Base-by-base conservation (phyloP, 1,140 invertebrate genomes). In the Ruditapes philippinarum region DNA sequence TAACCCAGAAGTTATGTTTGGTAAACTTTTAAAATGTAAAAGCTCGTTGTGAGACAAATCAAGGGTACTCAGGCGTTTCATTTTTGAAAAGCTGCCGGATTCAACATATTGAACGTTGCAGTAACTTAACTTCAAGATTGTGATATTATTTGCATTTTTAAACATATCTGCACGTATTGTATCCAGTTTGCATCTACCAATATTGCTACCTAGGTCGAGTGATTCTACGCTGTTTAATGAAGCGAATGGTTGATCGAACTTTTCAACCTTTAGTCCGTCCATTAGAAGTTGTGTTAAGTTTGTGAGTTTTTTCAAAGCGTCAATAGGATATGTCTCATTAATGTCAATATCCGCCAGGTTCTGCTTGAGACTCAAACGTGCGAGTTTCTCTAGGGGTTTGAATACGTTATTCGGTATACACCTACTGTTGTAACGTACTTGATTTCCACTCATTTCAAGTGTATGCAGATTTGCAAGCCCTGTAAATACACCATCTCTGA, bases 401-500 rank as follows among this genome's bases (percentile, higher is more conserved):
- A 82, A 82, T 14, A 45, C 36, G 12, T 36, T 2, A 1, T 11
- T n/a, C 0, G 36, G 40, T 45, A 82, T 42, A 22, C 9, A 12
- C 2, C 0, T 25, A 3, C 33, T 42, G 0, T 25, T 68, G 28
- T 82, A 49, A 17, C 40, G 38, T 22, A 82, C 68, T 45, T 45
- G 11, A 31, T 65, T 82, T 11, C 38, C 28, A 68, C 40, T 68
- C 45, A 82, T 17, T 33, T 82, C 62, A 31, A 82, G 60, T 17
- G 40, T 68, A 33, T 45, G 60, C 40, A 82, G 42, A 45, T 82
- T 82, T 62, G 45, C 11, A 49, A 82, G 62, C 17, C 80, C 80
- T 14, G 28, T 12, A 82, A 82, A 82, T 4, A 33, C 17, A 22
- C 51, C 60, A 3, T 22, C 0, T 25, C 14, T 45, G 14, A 82